Evolutionary conservation across 1,140 invertebrate genomes (phyloP).

Genomic region (Panagrolaimus sp.): DNA sequence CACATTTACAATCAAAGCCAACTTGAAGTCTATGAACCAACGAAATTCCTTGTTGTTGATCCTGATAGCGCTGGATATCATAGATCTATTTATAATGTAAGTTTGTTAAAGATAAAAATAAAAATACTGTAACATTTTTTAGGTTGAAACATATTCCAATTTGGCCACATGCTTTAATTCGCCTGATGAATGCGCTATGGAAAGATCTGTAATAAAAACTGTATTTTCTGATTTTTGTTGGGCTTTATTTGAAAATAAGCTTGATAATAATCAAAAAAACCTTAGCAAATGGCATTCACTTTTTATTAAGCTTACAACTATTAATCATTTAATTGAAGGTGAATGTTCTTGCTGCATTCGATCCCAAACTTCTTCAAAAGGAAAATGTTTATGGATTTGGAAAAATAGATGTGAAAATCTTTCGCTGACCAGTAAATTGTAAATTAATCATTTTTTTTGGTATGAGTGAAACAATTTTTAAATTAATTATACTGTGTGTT

Average conservation of each 20-base stretch:
- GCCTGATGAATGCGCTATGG: not conserved
- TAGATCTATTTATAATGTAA: slow-evolving; percentile 22
- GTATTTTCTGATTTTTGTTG: slow-evolving; percentile 22
- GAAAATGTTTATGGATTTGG: slow-evolving; percentile 25
- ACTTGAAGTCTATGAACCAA: not conserved
- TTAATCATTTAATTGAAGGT: not conserved
- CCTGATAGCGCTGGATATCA: slow-evolving; percentile 16
- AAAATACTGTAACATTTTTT: not conserved
- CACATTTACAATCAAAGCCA: not conserved
- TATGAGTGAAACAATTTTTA: no score
- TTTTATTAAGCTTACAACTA: slow-evolving; percentile 10
- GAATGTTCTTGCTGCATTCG: slow-evolving; percentile 24
- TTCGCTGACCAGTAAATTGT: slow-evolving; percentile 6
- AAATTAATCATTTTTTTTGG: not conserved
- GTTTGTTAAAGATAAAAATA: not conserved
- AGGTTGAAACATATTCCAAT: slow-evolving; percentile 20
- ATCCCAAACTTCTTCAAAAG: not conserved
- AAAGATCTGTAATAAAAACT: not conserved
- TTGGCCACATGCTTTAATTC: slow-evolving; percentile 9
- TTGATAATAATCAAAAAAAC: slow-evolving; percentile 13
- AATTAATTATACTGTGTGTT: no score
- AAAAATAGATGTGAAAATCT: slow-evolving; percentile 15
- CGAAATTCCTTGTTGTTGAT: slow-evolving; percentile 20
- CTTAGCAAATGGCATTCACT: slow-evolving; percentile 19
- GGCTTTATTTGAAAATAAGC: slow-evolving; percentile 19